These are phyloP conservation scores for Ctenochaetus hawaiiensis DNA, from an alignment of 2,797 vertebrate species.

Conservation along the genomic window DNA sequence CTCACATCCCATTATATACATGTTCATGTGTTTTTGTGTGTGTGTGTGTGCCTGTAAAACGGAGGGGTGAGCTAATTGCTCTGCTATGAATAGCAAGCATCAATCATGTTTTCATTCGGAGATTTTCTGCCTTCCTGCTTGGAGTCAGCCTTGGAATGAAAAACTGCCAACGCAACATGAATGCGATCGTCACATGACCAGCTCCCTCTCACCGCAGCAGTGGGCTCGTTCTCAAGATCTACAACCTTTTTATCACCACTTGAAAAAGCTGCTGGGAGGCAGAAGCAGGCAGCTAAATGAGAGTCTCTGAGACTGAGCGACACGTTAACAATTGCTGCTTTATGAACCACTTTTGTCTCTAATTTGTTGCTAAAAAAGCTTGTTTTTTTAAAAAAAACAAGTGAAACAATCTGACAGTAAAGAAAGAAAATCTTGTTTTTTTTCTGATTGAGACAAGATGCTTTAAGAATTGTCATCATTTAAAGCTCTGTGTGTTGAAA, in stretches of 20 bases:
- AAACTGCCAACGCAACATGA: constrained; percentile 49
- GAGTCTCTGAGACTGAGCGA: not conserved
- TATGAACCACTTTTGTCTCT: not conserved
- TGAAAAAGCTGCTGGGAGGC: constrained; percentile 16
- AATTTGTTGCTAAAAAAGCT: not conserved
- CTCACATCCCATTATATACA: no score
- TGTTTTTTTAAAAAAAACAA: not conserved
- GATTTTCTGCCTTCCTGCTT: constrained; percentile 60
- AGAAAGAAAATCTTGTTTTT: not conserved
- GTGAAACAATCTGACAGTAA: not conserved
- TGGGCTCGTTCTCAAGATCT: constrained; percentile 24
- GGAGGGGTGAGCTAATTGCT: constrained; percentile 54
- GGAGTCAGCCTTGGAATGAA: constrained; percentile 56
- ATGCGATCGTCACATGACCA: constrained; percentile 42
- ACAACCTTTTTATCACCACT: not conserved
- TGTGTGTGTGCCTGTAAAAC: not conserved
- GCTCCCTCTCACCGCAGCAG: not conserved
- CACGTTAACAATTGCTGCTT: not conserved
- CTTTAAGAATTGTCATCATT: not conserved
- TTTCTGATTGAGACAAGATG: not conserved
- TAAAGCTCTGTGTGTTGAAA: not conserved
- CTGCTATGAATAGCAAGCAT: constrained; percentile 60
- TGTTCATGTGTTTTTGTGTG: not conserved
- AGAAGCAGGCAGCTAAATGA: constrained; percentile 4
- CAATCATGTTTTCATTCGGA: constrained; percentile 59